These are phyloP conservation scores for Acholoe squamosa DNA, from an alignment of 2,888 invertebrate genomes.

Conservation along the genomic window DNA sequence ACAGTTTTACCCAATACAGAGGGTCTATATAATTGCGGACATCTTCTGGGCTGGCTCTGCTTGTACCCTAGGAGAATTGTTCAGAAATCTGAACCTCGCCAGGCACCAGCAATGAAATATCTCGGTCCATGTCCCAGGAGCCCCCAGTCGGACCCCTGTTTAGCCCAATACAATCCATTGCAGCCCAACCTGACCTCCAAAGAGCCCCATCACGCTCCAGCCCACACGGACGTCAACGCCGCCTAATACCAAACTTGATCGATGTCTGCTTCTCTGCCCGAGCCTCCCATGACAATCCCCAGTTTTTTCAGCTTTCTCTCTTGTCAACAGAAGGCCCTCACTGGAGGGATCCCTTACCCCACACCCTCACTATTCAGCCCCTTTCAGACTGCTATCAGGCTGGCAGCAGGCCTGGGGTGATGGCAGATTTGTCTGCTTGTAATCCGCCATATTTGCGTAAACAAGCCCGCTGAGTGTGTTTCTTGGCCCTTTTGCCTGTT, in stretches of 20 bases:
- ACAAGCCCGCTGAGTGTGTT: background rate
- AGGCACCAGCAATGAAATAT: background rate
- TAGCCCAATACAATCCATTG: too few relatives aligned
- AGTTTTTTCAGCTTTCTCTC: background rate
- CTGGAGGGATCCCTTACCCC: background rate
- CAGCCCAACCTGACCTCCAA: background rate
- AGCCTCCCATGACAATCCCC: background rate
- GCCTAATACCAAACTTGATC: background rate
- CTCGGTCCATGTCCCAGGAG: too few relatives aligned
- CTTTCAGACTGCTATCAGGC: background rate
- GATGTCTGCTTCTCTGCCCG: background rate
- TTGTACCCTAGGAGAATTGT: background rate
- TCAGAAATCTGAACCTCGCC: background rate
- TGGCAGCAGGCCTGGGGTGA: background rate
- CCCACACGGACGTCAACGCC: background rate
- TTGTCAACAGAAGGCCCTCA: background rate
- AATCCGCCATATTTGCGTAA: background rate
- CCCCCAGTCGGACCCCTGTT: too few relatives aligned
- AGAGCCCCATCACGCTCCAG: background rate
- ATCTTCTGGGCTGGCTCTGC: background rate
- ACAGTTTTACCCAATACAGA: too few relatives aligned
- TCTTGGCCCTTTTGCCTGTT: background rate
- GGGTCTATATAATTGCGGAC: too few relatives aligned
- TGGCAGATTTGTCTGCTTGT: conserved; percentile 29
- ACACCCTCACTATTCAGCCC: background rate